Evolutionary conservation across 2,797 vertebrate genomes (phyloP), one percentile per base, ranked within the genome.

Genomic region (Telmatherina bonti): DNA sequence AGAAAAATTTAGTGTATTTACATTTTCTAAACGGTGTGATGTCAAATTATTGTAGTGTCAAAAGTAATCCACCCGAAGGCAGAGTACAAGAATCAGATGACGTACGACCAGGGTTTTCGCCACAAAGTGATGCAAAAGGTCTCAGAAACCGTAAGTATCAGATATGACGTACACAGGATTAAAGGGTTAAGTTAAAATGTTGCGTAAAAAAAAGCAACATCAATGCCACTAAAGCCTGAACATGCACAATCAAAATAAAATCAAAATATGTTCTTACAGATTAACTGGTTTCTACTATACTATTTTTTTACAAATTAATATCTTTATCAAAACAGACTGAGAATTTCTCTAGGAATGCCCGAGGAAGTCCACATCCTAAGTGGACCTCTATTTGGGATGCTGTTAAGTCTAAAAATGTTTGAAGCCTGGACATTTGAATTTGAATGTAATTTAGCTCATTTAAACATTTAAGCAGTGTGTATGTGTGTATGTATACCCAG

Each of bases 401-500:
- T n/a, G n/a, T n/a, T n/a, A n/a, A n/a, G n/a, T n/a, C n/a, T n/a
- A n/a, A n/a, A n/a, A 31, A 43, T 31, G n/a, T 5, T 4, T 61
- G 54, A 33, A 5, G 12, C 24, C 35, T 24, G 6, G 18, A 66
- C 24, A 33, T 20, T 18, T 13, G 2, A 24, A 22, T 63, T 62
- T 7, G 66, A 18, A n/a, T 63, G 62, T 5, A 68, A 31, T 29
- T 66, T 38, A 29, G 58, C 63, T 62, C 13, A 29, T 49, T 10
- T 15, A 59, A 43, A 59, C 16, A 13, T 58, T 24, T 47, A 49
- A 33, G 1, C 33, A 5, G 33, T 33, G 33, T 9, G 8, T 33
- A 8, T 59, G 36, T 62, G 66, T 62, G 33, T 58, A 45, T 56
- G n/a, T 63, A 22, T 91, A 99, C 98, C 98, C 97, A 79, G 98